A percentile compares a stretch with the other conserved stretches of the same genome.
Conservation (phyloP, 2,113 vertebrate genomes). For the Bubo bubo region DNA sequence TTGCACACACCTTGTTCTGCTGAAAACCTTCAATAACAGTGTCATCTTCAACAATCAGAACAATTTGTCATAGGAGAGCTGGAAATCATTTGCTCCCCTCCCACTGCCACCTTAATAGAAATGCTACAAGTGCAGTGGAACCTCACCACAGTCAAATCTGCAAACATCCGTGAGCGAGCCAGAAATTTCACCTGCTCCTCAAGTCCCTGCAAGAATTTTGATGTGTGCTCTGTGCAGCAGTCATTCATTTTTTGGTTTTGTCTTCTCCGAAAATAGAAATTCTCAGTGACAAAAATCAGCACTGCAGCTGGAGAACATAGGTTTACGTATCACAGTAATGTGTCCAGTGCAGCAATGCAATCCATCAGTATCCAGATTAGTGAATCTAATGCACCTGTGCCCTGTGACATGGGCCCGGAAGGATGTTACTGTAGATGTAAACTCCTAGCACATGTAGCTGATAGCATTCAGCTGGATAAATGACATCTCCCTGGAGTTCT, state of each 20-base stretch:
- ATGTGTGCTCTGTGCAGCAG: background rate
- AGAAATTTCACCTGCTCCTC: background rate
- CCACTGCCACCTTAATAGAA: no score
- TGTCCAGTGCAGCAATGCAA: background rate
- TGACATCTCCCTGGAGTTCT: fast-evolving
- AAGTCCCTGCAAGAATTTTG: background rate
- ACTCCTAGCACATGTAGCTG: background rate
- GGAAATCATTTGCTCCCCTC: background rate
- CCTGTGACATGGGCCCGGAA: no score
- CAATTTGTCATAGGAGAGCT: background rate
- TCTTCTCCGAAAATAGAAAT: background rate
- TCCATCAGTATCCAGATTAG: background rate
- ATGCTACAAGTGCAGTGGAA: background rate
- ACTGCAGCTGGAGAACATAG: background rate
- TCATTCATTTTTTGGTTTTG: background rate
- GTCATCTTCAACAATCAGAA: background rate
- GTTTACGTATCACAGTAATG: fast-evolving
- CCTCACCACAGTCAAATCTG: background rate
- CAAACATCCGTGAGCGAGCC: fast-evolving
- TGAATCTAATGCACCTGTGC: background rate
- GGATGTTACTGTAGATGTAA: no score
- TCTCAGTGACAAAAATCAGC: background rate
- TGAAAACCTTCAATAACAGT: background rate
- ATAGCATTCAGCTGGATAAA: background rate
- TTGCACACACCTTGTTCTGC: background rate